Percentiles rank a stretch among this genome's conserved stretches.
Conservation (phyloP, 2,888 invertebrate species). For the Volucella inflata region DNA sequence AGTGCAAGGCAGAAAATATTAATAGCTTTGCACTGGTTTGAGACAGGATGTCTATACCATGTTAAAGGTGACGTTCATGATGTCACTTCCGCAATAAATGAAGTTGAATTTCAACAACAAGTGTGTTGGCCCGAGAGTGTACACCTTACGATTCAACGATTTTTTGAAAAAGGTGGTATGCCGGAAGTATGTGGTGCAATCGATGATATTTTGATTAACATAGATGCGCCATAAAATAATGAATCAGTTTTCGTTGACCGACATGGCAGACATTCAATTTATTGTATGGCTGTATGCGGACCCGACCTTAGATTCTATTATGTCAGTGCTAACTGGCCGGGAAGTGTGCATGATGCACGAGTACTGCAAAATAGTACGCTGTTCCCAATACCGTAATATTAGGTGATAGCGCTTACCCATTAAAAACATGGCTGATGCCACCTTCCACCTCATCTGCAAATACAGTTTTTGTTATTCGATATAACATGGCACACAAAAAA, state of each 20-base stretch:
- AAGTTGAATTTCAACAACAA: too few relatives aligned
- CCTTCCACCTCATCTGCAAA: not conserved
- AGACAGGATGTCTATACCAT: not conserved
- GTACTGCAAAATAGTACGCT: conserved; percentile 6
- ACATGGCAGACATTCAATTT: not conserved
- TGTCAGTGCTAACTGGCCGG: conserved; percentile 17
- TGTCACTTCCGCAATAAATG: conserved; percentile 5
- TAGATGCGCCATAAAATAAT: conserved; percentile 6
- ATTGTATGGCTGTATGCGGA: conserved; percentile 10
- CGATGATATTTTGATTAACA: too few relatives aligned
- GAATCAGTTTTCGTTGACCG: not conserved
- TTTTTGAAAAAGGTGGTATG: conserved; percentile 1
- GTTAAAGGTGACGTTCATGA: not conserved
- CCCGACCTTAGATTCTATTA: conserved; percentile 7
- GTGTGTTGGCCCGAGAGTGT: conserved; percentile 3
- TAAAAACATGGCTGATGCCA: not conserved
- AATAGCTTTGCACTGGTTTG: not conserved
- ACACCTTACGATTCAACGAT: not conserved
- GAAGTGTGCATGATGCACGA: conserved; percentile 20
- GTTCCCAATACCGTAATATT: not conserved
- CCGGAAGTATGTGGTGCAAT: not conserved
- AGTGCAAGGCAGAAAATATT: not conserved
- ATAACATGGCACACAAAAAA: conserved; percentile 3
- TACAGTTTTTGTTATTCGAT: not conserved
- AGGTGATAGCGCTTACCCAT: too few relatives aligned